Base-by-base conservation (phyloP, 2,113 vertebrate genomes). In the Saccopteryx leptura region DNA sequence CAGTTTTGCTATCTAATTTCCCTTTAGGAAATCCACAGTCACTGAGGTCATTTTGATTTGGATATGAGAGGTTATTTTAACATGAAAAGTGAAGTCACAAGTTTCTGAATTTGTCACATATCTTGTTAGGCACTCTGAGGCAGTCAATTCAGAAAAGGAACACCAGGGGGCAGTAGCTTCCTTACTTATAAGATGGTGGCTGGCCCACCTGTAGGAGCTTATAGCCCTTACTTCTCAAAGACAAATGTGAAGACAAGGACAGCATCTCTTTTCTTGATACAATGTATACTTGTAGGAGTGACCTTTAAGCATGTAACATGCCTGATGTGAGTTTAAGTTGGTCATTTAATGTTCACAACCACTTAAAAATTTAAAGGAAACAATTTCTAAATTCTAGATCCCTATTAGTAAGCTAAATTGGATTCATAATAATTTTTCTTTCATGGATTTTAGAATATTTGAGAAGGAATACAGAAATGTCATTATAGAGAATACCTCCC, bases 111-210 rank as follows among this genome's bases (percentile, higher is more conserved):
- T 28, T 17, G 31, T 6, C 26, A 0, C 26, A 76, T 61, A 21
- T 58, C 52, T 60, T 26, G 50, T 31, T 50, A 28, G 18, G 95
- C 46, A 26, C 17, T 28, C 26, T 31, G 61, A n/a, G 82, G 61
- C 63, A 52, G 96, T 72, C 39, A 52, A 90, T 96, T 80, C 23
- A 15, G 79, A 52, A 11, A 74, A 1, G 9, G 60, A 93, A 83
- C 97, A 52, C 94, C n/a, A 98, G 97, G 81, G 97, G 96, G 96
- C 60, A 75, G 93, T 66, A 72, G 68, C 66, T 28, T 65, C 93
- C 97, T 93, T 96, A 7, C 56, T 88, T 90, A 87, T 18, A 50
- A 56, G 4, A 12, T 26, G 3, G 28, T 6, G 28, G 46, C 4
- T 4, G 48, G 24, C 26, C 28, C 65, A 76, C 52, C 66, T 88